Evolutionary conservation across 1,140 invertebrate species (phyloP), one percentile per base, ranked within the genome.

Genomic region (Vollenhovia emeryi): DNA sequence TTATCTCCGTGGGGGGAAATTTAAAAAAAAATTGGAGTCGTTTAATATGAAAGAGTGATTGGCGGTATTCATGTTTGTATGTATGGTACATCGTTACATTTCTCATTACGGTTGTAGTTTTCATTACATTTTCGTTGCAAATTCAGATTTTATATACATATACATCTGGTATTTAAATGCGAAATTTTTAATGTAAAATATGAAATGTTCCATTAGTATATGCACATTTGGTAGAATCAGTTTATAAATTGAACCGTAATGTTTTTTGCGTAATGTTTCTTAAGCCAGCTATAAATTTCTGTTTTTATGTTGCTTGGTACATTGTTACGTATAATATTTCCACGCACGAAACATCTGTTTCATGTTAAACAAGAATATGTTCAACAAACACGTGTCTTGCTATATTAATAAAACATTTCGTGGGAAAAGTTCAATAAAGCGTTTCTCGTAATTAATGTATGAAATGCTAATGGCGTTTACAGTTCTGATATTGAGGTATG

Each of bases 241-340:
- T 6, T 80, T 66, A 21, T 33, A 71, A 57, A 33, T 27, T 59
- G 24, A 55, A 57, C 7, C 7, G 7, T 36, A n/a, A 24, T 11
- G n/a, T 45, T 66, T 64, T 33, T 66, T 50, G n/a, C 33, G 3
- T 33, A 3, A 40, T 36, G 27, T 0, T 8, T 50, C 21, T 68
- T 68, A 68, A 79, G 27, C 24, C 2, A 48, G 11, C 7, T 55
- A 21, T 55, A 40, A 68, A 55, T 68, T 79, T 69, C 55, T 69
- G 11, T 55, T 40, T 80, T 40, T 80, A 66, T 2, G 18, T 21
- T 13, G 9, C 36, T 69, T 18, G 45, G 13, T 68, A 24, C 24
- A 8, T 13, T 59, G 18, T 18, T 40, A 9, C 18, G 7, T 33
- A 30, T 59, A 33, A 52, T 45, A 69, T 40, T 69, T 15, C 2